Base-by-base conservation (phyloP, 2,113 vertebrate genomes). In the Microcebus lehilahytsara region DNA sequence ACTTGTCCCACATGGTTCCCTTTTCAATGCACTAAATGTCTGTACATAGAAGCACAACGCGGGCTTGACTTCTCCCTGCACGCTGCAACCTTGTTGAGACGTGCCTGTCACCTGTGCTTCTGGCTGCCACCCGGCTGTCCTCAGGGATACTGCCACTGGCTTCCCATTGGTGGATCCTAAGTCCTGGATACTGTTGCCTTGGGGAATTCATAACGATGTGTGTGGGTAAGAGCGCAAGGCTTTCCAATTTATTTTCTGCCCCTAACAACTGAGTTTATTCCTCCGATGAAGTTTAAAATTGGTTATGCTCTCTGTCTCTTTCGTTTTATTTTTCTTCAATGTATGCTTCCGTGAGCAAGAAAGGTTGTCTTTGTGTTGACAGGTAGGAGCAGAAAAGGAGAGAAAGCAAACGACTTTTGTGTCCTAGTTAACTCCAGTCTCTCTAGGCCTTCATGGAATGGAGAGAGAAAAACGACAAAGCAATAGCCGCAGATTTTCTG, bases 121-220 rank as follows among this genome's bases (percentile, higher is more conserved):
- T 9, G 20, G 60, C 51, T 84, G 6, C 60, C 20, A 19, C 79
- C 32, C 56, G 3, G 9, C 14, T 91, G 27, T 83, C 88, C 92
- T 93, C 89, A 67, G 67, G 93, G 84, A 27, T 2, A 32, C 16
- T 30, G 66, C 53, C 67, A 40, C 83, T 32, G 83, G 60, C 66
- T 94, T 98, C 69, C 51, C n/a, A 66, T 85, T 93, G 81, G 90
- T 72, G 77, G 60, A 19, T 80, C 71, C 78, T 83, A 90, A 78
- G 69, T 49, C 93, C 37, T 92, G 71, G 94, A 58, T 89, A 80
- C 85, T 11, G 96, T 72, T 96, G 56, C 96, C 87, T 64, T 91
- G 91, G 93, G 96, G 88, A 97, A 91, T 95, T 96, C 79, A 75
- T 85, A 91, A 46, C 85, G 37, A 42, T 32, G 16, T 37, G 34